phyloP scores from a whole-genome alignment of 2,888 invertebrate species.

The Philhelius pedissequus region DNA sequence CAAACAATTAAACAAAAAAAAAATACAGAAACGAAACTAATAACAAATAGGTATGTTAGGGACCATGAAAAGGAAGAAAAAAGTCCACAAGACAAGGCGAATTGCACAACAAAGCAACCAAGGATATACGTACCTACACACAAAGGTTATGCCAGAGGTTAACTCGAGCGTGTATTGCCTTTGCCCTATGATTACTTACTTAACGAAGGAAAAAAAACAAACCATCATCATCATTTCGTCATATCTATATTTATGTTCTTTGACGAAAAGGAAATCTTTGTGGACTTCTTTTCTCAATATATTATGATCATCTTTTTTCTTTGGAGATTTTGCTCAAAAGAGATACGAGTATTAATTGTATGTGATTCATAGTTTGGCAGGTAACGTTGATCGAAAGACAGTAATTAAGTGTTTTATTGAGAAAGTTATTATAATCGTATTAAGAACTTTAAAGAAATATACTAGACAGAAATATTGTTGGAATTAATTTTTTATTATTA shows the following conservation, averaged over 20 bases:
- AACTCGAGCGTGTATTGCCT: slow-evolving; percentile 52
- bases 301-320: not conserved
- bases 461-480: too few relatives aligned
- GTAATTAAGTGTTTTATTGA: too few relatives aligned
- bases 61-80: not conserved
- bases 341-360: too few relatives aligned
- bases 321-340: not conserved
- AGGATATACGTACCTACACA: not conserved
- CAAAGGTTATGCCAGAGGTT: slow-evolving; percentile 56
- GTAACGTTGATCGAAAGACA: too few relatives aligned
- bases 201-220: not conserved
- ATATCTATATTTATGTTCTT: slow-evolving; percentile 11
- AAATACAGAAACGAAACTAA: slow-evolving; percentile 22
- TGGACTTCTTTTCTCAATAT: not conserved
- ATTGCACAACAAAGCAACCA: slow-evolving; percentile 31
- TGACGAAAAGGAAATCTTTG: not conserved
- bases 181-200: slow-evolving; percentile 32
- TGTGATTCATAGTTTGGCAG: too few relatives aligned
- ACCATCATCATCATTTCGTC: slow-evolving; percentile 17
- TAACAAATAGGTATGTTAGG: slow-evolving; percentile 19
- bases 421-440: too few relatives aligned
- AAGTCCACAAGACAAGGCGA: slow-evolving; percentile 6
- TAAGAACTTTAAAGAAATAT: too few relatives aligned
- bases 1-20: slow-evolving; percentile 34
- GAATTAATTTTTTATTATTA: too few relatives aligned